A percentile compares a stretch with the other conserved stretches of the same genome.
Evolutionary conservation across 2,113 vertebrate species (phyloP).

Genomic region (Eclectus roratus): DNA sequence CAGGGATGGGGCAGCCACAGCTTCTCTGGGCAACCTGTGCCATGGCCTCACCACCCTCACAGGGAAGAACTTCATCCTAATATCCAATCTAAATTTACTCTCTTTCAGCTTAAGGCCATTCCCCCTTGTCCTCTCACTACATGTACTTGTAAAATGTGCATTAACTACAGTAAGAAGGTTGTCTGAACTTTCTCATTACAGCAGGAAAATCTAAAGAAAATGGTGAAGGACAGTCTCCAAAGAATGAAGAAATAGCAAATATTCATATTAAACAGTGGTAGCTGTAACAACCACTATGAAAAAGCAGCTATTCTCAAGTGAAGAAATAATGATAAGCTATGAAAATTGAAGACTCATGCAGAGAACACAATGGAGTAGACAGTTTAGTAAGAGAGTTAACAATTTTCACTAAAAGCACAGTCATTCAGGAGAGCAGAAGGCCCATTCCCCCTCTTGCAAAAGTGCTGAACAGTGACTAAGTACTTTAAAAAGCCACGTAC

Average conservation of each 20-base stretch:
- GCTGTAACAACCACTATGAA: neutral
- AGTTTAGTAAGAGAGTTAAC: neutral
- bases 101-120: neutral
- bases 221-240: neutral
- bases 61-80: neutral
- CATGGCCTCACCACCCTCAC: neutral
- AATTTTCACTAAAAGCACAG: neutral
- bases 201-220: neutral
- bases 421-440: neutral
- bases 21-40: neutral
- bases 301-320: neutral
- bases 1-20: neutral
- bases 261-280: neutral
- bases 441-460: neutral
- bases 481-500: rapidly evolving
- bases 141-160: neutral
- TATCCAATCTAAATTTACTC: neutral
- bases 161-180: neutral
- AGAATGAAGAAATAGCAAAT: neutral
- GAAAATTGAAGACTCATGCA: neutral
- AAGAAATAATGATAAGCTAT: neutral
- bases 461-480: rapidly evolving
- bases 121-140: neutral
- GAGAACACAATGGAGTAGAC: neutral
- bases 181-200: neutral